A percentile compares a stretch with the other conserved stretches of the same genome.
Conservation (phyloP, 2,888 invertebrate species). For the Cryptus armator region DNA sequence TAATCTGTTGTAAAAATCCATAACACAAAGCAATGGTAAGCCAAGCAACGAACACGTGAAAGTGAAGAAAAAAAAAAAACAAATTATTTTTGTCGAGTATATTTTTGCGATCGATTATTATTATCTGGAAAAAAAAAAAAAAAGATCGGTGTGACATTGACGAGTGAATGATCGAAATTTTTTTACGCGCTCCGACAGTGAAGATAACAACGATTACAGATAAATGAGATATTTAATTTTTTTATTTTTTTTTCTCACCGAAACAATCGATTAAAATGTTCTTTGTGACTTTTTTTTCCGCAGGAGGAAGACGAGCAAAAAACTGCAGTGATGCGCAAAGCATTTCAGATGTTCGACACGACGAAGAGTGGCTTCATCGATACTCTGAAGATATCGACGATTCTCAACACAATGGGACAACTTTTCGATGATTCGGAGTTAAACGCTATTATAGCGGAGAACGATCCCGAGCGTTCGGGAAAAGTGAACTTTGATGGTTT, state of each 20-base stretch:
- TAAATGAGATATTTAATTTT: neutral
- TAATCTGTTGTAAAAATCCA: slow-evolving; percentile 55
- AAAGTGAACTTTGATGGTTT: slow-evolving; percentile 98
- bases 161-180: neutral
- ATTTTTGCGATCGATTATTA: neutral
- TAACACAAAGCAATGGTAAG: slow-evolving; percentile 7
- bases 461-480: slow-evolving; percentile 96
- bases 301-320: slow-evolving; percentile 91
- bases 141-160: neutral
- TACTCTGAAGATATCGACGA: slow-evolving; percentile 95
- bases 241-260: neutral
- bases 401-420: slow-evolving; percentile 97
- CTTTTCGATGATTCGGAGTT: slow-evolving; percentile 96
- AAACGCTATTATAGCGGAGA: slow-evolving; percentile 94
- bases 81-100: neutral
- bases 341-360: slow-evolving; percentile 98
- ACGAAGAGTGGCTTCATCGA: slow-evolving; percentile 97
- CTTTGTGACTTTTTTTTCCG: slow-evolving; percentile 20
- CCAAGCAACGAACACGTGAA: slow-evolving; percentile 13
- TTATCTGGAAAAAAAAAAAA: neutral
- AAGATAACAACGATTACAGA: neutral
- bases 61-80: neutral
- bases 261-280: neutral
- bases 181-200: neutral
- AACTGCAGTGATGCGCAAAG: slow-evolving; percentile 96